Evolutionary conservation across 2,888 invertebrate species (phyloP), one percentile per base, ranked within the genome.

Genomic region (Drosophila borealis): DNA sequence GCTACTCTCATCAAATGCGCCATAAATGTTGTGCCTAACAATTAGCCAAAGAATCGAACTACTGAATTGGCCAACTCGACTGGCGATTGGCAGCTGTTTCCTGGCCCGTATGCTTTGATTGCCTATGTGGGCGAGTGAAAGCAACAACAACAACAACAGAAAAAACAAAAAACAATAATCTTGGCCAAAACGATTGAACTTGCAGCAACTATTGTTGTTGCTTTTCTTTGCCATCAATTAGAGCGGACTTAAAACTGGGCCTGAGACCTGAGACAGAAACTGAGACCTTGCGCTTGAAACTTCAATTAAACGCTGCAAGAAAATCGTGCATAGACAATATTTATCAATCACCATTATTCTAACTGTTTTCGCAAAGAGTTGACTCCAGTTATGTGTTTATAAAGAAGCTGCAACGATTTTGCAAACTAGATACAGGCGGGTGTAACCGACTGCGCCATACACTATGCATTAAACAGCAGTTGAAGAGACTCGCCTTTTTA

Each of bases 261-360:
- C 25, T 13, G 9, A 29, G 17, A 17, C 51, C 34, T 13, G 21
- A 21, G 39, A 5, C n/a, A 13, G 11, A 25, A 19, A 5, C 29
- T 17, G 46, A 75, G 60, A 76, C 82, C 65, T 81, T 72, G 80
- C 76, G 80, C 76, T 72, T 80, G 51, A 85, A 70, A 75, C 89
- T 89, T 85, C 77, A 85, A 85, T 85, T 85, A 88, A 89, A 81
- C 59, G 63, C 57, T 70, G 59, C 14, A 29, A 13, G 44, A 50
- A 73, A 85, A 61, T 85, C 84, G 84, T 85, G 84, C 84, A 74
- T 89, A 81, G 88, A 88, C 85, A 77, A 85, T 85, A 85, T 85
- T 89, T 85, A 85, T 85, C 89, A 89, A 85, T 85, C 84, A 89
- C 89, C 88, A 89, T 85, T 85, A 85, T 89, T 89, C 88, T 89